These are phyloP conservation scores for Zelleria hepariella DNA, from an alignment of 2,888 invertebrate genomes.

Conservation along the genomic window DNA sequence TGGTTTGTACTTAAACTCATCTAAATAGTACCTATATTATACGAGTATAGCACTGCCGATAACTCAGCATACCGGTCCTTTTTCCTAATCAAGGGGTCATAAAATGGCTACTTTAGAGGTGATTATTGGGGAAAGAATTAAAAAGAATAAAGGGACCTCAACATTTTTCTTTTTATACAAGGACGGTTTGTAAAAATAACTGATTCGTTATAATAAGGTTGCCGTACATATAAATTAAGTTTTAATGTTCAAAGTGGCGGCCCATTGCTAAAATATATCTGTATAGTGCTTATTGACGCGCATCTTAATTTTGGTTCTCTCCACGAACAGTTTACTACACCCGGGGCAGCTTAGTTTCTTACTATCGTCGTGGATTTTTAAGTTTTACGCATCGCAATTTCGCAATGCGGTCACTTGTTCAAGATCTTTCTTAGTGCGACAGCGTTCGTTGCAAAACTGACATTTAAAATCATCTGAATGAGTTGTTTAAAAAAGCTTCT, in stretches of 20 bases:
- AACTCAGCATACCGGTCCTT: too few relatives aligned
- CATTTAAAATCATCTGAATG: conserved; percentile 3
- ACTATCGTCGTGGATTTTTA: neutral
- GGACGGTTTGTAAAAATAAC: too few relatives aligned
- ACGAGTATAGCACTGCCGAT: too few relatives aligned
- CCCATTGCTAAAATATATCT: neutral
- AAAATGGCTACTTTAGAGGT: too few relatives aligned
- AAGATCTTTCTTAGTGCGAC: neutral
- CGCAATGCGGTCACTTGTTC: neutral
- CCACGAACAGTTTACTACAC: neutral
- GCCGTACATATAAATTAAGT: neutral
- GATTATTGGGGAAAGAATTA: too few relatives aligned
- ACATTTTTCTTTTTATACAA: too few relatives aligned
- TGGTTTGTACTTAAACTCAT: too few relatives aligned
- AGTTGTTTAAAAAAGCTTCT: conserved; percentile 1
- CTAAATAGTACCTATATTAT: too few relatives aligned
- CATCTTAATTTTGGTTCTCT: neutral
- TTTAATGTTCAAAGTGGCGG: neutral
- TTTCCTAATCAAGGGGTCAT: too few relatives aligned
- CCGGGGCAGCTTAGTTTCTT: neutral
- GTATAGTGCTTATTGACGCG: neutral
- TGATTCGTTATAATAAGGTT: too few relatives aligned
- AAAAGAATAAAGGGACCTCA: too few relatives aligned
- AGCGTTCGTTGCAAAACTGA: conserved; percentile 1
- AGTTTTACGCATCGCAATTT: neutral